Conservation (phyloP, 2,888 invertebrate species). For the Mythimna ferrago region DNA sequence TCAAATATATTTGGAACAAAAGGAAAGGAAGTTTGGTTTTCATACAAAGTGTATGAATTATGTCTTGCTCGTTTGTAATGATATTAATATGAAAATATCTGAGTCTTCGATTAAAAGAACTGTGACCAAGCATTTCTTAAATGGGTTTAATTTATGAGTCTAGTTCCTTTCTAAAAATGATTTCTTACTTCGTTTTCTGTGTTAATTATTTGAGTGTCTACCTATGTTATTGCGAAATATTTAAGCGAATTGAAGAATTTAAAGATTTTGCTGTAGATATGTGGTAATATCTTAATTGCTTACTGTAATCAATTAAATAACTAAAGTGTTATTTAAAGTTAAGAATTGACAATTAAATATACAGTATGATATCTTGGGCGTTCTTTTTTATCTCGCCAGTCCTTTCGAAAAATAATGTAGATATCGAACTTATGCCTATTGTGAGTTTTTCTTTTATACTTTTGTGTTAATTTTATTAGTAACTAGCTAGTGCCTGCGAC, state of each 20-base stretch:
- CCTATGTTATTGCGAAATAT: constrained; percentile 1
- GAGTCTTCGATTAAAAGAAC: constrained; percentile 46
- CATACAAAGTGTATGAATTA: constrained; percentile 64
- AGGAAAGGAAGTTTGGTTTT: constrained; percentile 66
- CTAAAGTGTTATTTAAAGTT: constrained; percentile 9
- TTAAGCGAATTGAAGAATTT: constrained; percentile 8
- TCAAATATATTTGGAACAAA: constrained; percentile 74
- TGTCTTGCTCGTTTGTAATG: constrained; percentile 53
- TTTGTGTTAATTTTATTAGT: too few species aligned
- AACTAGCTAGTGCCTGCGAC: too few species aligned
- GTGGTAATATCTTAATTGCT: constrained; percentile 5
- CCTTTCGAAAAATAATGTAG: too few species aligned
- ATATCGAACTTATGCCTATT: too few species aligned
- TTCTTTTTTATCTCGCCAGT: too few species aligned
- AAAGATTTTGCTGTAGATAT: background rate
- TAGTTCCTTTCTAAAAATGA: constrained; percentile 30
- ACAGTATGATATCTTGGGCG: background rate
- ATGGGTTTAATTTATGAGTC: constrained; percentile 48
- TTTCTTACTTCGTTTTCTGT: constrained; percentile 18
- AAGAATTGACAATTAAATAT: background rate
- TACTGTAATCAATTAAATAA: background rate
- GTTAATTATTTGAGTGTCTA: constrained; percentile 14
- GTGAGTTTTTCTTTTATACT: too few species aligned
- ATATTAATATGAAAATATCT: constrained; percentile 59
- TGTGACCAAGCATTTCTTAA: constrained; percentile 52